Conservation (phyloP, 2,888 invertebrate species). For the Incurvaria masculella region DNA sequence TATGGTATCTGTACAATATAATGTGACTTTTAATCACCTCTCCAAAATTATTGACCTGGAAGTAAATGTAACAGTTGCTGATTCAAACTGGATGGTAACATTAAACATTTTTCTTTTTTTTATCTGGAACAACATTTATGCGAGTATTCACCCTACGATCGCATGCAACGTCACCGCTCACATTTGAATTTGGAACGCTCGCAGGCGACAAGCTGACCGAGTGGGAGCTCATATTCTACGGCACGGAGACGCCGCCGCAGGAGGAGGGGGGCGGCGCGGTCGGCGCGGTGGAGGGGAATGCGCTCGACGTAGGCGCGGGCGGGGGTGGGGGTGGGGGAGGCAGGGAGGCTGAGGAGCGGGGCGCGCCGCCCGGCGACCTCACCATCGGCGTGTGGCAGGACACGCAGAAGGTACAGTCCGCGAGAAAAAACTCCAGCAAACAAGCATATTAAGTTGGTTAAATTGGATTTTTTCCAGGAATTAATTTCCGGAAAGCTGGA, state of each 20-base stretch:
- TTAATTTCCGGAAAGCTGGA: too few relatives aligned
- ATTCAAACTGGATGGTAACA: too few relatives aligned
- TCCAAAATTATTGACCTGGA: too few relatives aligned
- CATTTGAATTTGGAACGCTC: conserved; percentile 24
- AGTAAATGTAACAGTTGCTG: too few relatives aligned
- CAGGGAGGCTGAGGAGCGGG: conserved; percentile 24
- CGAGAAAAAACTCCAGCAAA: too few relatives aligned
- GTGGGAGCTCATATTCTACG: conserved; percentile 82
- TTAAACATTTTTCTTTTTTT: too few relatives aligned
- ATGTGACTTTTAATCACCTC: too few relatives aligned
- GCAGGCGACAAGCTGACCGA: conserved; percentile 62
- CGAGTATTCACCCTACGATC: too few relatives aligned
- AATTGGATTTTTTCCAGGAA: too few relatives aligned
- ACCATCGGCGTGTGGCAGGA: conserved; percentile 59
- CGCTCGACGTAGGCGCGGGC: conserved; percentile 4
- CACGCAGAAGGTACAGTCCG: conserved; percentile 64
- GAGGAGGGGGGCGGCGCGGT: conserved; percentile 63
- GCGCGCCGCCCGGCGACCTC: conserved; percentile 56
- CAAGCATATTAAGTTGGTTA: too few relatives aligned
- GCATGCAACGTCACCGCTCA: conserved; percentile 3
- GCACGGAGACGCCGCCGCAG: conserved; percentile 65
- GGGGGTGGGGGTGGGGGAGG: conserved; percentile 23
- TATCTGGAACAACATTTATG: too few relatives aligned
- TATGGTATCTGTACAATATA: too few relatives aligned
- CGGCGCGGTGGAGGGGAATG: conserved; percentile 42